Base-by-base conservation (phyloP, 2,113 vertebrate genomes). In the Strigops habroptila region DNA sequence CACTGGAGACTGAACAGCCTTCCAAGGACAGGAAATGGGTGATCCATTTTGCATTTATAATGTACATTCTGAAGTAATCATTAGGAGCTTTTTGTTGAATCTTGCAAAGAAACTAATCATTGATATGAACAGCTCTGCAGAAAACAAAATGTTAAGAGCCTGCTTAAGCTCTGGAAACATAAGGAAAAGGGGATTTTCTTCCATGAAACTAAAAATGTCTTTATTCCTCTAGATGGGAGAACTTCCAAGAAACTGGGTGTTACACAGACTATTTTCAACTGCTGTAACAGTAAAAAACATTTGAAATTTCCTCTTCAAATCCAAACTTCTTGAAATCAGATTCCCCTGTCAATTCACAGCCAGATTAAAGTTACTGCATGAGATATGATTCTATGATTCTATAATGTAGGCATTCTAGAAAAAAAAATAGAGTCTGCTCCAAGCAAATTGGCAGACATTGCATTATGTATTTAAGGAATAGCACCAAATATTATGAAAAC, bases 391-490 rank as follows among this genome's bases (percentile, higher is more conserved):
- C 55, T 14, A 22, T 57, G 55, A 57, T n/a, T 59, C 55, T 59
- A 23, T 14, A 39, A 48, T 0, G 0, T 1, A 33, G 18, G 37
- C 23, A 0, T 74, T 77, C 23, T 37, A 46, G 41, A 73, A 31
- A 27, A 48, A 19, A 39, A 39, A 39, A 10, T 5, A 14, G 1
- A 35, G 15, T 9, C 82, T 85, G n/a, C 49, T 90, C 33, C 22
- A 76, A 77, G 43, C 16, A 57, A 95, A 46, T 0, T 83, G 68
- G 30, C 59, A 93, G 55, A 17, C 24, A 37, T 30, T 30, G 4
- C 37, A 59, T 70, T 92, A 46, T n/a, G 8, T 80, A 23, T 70
- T 88, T 77, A 70, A 93, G 68, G 12, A 85, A 25, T 18, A 48
- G 19, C 25, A 82, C 14, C 31, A 88, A 85, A 76, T 74, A 65